Evolutionary conservation across 2,888 invertebrate genomes (phyloP), one percentile per base, ranked within the genome.

Genomic region (Athetis lepigone): DNA sequence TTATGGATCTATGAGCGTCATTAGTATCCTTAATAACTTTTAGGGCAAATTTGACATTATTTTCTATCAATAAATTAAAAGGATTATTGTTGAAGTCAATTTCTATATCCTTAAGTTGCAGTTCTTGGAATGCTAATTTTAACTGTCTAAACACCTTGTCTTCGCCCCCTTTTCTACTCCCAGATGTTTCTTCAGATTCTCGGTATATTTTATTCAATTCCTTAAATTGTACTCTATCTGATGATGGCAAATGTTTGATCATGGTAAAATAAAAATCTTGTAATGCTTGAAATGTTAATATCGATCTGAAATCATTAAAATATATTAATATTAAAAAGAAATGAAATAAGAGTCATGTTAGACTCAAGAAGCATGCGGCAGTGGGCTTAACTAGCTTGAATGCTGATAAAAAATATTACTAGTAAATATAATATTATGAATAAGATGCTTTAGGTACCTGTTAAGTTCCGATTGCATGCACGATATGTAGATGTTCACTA

Each of bases 391-490:
- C n/a, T n/a, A n/a, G n/a, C n/a, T n/a, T n/a, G n/a, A n/a, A n/a
- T n/a, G n/a, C n/a, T n/a, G n/a, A n/a, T n/a, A n/a, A n/a, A n/a
- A n/a, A n/a, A n/a, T n/a, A n/a, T n/a, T 16, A 37, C 16, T 6
- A 21, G 9, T 21, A 21, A 21, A 21, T 6, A 37, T 5, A 6
- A 13, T 13, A n/a, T 11, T 25, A 25, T n/a, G 2, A 68, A 51
- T 2, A 23, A n/a, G n/a, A n/a, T 92, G 89, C 89, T 19, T 90
- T 87, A n/a, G n/a, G n/a, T n/a, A 89, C 93, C 96, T 92, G 80
- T 96, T 96, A 11, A 96, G 51, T 89, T 97, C 97, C n/a, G 95
- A 80, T 84, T 96, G 96, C 89, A 96, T 90, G 45, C 95, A 94
- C 1, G 92, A 95, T 46, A 95, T 90, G 72, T 95, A 96, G 27